Conservation (phyloP, 2,113 vertebrate genomes). For the Falcunculus frontatus region DNA sequence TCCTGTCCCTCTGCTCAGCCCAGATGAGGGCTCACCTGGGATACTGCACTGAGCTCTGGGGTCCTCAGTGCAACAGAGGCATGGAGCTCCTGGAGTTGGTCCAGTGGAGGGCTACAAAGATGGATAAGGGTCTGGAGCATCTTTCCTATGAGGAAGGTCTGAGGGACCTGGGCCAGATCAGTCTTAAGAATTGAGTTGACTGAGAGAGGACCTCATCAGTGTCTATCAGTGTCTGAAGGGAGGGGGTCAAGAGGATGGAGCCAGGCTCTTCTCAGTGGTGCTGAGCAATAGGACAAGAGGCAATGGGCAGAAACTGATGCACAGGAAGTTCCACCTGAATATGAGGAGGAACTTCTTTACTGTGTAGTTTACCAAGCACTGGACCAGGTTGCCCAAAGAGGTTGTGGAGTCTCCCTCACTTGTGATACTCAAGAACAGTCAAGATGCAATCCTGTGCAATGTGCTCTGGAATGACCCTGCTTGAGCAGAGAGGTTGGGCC, state of each 20-base stretch:
- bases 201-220: neutral
- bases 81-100: neutral
- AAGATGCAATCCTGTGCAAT: neutral
- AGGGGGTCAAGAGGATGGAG: neutral
- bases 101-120: neutral
- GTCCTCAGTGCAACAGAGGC: neutral
- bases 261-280: neutral
- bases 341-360: neutral
- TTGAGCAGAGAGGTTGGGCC: neutral
- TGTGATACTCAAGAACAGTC: neutral
- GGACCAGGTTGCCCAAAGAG: neutral
- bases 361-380: neutral
- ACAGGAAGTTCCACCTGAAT: neutral
- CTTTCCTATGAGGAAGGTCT: accelerated
- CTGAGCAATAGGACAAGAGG: neutral
- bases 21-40: neutral
- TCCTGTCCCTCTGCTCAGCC: neutral
- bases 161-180: neutral
- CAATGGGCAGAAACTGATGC: neutral
- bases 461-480: neutral
- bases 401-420: accelerated
- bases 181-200: neutral
- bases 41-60: neutral
- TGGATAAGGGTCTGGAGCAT: neutral
- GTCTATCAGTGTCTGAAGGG: neutral